phyloP scores from a whole-genome alignment of 2,797 vertebrate species.

The Rhynchonycteris naso region DNA sequence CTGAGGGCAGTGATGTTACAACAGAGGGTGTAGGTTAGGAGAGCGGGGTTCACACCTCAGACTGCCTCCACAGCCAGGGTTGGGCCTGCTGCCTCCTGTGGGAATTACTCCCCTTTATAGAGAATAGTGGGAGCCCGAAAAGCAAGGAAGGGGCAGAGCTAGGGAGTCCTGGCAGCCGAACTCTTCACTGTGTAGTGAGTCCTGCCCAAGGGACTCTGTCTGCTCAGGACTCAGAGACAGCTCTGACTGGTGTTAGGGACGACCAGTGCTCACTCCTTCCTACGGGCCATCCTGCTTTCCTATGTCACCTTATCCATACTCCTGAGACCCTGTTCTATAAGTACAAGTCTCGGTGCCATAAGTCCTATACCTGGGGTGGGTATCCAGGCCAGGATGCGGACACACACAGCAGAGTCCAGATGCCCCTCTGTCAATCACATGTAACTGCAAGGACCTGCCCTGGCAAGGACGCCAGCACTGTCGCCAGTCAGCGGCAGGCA shows the following conservation, averaged over 20 bases:
- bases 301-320: accelerated
- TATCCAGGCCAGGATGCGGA: no score
- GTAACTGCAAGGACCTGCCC: no score
- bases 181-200: neutral
- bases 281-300: accelerated
- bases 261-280: neutral
- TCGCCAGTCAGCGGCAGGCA: neutral
- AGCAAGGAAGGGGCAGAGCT: neutral
- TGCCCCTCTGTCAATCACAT: neutral
- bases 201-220: neutral
- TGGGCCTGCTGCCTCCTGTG: neutral
- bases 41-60: neutral
- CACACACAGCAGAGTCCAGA: neutral
- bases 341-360: no score
- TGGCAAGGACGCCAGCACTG: accelerated
- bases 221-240: neutral
- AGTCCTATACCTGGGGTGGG: neutral
- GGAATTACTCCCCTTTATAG: neutral
- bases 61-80: neutral
- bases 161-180: neutral
- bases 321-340: neutral
- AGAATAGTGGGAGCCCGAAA: neutral
- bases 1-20: accelerated
- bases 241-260: neutral
- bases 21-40: neutral